These are phyloP conservation scores for Nothoprocta pentlandii DNA, from an alignment of 2,113 vertebrate genomes.

Conservation along the genomic window DNA sequence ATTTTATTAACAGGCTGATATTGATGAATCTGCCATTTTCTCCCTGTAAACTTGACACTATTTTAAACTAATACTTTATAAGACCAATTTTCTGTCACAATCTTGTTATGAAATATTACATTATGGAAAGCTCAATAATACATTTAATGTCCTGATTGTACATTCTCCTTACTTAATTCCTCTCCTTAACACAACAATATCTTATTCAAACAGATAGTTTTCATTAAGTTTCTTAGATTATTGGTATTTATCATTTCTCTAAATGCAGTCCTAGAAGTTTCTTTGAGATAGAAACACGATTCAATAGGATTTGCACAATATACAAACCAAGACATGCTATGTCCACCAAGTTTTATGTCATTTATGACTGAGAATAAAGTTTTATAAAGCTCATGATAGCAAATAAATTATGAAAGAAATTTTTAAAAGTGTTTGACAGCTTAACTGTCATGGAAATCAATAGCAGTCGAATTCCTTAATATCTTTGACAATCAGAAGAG, in stretches of 20 bases:
- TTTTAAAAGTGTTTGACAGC: background rate
- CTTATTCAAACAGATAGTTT: constrained; percentile 49
- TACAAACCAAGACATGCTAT: background rate
- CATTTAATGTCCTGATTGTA: constrained; percentile 20
- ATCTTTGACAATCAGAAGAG: background rate
- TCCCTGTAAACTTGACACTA: background rate
- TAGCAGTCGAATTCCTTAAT: background rate
- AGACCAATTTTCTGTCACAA: background rate
- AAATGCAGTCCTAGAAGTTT: background rate
- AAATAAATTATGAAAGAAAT: background rate
- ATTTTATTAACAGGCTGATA: background rate
- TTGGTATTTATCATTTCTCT: constrained; percentile 38
- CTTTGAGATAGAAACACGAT: background rate
- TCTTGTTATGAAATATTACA: constrained; percentile 3
- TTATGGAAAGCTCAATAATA: background rate
- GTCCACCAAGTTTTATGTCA: background rate
- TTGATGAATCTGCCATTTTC: background rate
- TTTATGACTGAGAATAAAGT: background rate
- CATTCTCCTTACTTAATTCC: constrained; percentile 1
- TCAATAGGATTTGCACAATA: background rate
- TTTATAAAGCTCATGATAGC: background rate
- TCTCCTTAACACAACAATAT: background rate
- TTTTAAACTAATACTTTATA: background rate
- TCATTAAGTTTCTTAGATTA: constrained; percentile 40
- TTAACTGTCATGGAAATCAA: background rate